Conservation (phyloP, 2,797 vertebrate species). For the Staurois parvus region DNA sequence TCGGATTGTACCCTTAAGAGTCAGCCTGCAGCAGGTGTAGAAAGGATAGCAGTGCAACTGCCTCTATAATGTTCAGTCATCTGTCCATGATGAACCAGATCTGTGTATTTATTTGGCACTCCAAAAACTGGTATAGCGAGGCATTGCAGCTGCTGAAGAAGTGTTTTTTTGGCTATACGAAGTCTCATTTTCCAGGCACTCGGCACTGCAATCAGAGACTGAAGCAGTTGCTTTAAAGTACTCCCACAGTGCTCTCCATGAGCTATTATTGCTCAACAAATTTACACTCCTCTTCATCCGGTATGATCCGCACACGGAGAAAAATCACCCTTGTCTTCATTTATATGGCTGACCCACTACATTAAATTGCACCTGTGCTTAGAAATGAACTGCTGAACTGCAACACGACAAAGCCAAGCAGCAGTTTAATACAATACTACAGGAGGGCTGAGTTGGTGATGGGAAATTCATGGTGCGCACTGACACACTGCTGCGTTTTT, state of each 20-base stretch:
- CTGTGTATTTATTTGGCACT: not conserved
- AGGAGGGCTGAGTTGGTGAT: conserved; percentile 5
- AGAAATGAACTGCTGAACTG: conserved; percentile 31
- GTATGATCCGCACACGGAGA: conserved; percentile 9
- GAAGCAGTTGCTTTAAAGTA: conserved; percentile 28
- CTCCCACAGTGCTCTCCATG: conserved; percentile 29
- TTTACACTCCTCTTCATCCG: conserved; percentile 30
- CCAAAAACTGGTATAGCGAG: not conserved
- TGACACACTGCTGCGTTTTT: conserved; percentile 26
- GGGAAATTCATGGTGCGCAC: conserved; percentile 22
- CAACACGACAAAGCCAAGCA: conserved; percentile 16
- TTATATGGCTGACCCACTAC: conserved; percentile 36
- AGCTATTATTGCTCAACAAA: conserved; percentile 51
- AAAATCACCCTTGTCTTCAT: conserved; percentile 41
- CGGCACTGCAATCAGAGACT: conserved; percentile 34
- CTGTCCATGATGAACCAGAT: not conserved
- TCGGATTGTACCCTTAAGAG: not conserved
- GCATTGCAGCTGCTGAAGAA: conserved; percentile 6
- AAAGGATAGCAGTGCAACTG: not conserved
- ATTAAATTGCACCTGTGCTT: conserved; percentile 54
- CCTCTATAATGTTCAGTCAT: not conserved
- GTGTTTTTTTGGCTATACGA: conserved; percentile 20
- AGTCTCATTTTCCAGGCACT: conserved; percentile 35
- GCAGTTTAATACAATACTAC: conserved; percentile 16
- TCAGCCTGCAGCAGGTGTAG: not conserved